Conservation (phyloP, 2,113 vertebrate species). For the Agelaius tricolor region DNA sequence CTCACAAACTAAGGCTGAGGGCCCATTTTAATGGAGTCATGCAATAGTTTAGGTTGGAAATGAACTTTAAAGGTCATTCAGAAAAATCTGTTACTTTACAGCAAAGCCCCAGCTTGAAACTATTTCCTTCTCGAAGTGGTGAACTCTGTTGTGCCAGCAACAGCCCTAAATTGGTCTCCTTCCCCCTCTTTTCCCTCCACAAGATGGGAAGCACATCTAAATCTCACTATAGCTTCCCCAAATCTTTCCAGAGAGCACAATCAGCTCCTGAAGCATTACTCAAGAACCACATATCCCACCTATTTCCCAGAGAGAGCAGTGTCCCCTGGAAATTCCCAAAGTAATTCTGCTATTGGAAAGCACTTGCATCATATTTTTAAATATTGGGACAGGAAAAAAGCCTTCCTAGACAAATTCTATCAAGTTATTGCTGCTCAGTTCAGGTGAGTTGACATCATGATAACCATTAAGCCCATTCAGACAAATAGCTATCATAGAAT, state of each 20-base stretch:
- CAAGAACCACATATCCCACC: neutral
- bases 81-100: neutral
- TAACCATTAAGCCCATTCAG: neutral
- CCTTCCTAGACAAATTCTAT: neutral
- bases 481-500: neutral
- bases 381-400: rapidly evolving
- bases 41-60: neutral
- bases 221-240: neutral
- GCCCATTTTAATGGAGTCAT: neutral
- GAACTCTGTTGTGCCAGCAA: neutral
- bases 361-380: neutral
- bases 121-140: neutral
- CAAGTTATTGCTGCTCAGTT: neutral
- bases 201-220: neutral
- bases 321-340: neutral
- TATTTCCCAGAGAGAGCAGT: neutral
- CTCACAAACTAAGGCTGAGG: neutral
- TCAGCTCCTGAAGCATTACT: neutral
- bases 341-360: neutral
- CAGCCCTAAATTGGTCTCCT: neutral
- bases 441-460: neutral
- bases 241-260: neutral
- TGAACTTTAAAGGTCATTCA: neutral
- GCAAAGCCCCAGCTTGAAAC: neutral
- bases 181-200: neutral